These are phyloP conservation scores for Clitarchus hookeri DNA, from an alignment of 2,888 invertebrate species.

Conservation along the genomic window DNA sequence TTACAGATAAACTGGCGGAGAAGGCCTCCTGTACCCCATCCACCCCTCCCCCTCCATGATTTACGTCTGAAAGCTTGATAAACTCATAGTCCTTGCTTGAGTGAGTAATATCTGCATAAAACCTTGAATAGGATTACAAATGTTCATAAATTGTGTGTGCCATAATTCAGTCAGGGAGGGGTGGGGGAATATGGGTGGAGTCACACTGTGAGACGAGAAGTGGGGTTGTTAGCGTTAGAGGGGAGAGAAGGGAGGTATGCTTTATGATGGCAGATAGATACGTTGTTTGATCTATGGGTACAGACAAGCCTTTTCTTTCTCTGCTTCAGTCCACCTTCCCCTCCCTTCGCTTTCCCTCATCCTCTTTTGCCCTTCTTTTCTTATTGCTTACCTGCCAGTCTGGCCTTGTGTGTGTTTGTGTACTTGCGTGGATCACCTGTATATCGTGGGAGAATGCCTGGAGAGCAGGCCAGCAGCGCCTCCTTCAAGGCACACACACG, in stretches of 20 bases:
- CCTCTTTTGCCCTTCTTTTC: neutral
- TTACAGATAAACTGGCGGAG: constrained; percentile 64
- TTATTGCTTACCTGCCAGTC: constrained; percentile 21
- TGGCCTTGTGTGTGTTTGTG: neutral
- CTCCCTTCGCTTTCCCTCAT: neutral
- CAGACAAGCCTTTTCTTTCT: constrained; percentile 36
- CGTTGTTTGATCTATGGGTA: constrained; percentile 43
- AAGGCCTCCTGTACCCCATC: neutral
- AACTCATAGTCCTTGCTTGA: constrained; percentile 58
- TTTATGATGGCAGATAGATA: constrained; percentile 44
- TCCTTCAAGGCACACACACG: neutral
- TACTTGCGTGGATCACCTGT: neutral
- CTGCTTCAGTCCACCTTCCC: neutral
- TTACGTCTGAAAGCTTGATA: constrained; percentile 69
- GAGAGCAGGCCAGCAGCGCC: neutral
- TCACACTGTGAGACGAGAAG: constrained; percentile 37
- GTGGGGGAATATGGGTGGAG: constrained; percentile 38
- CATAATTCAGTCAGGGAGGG: constrained; percentile 55
- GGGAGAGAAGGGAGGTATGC: constrained; percentile 38
- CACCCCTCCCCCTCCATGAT: constrained; percentile 57
- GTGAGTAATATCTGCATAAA: constrained; percentile 59
- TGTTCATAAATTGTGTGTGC: constrained; percentile 58
- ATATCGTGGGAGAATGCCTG: constrained; percentile 16
- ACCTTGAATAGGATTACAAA: constrained; percentile 59
- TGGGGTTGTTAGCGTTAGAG: constrained; percentile 38